These are phyloP conservation scores for Phymanthus crucifer DNA, from an alignment of 92 coral and sea anemone genomes.

Conservation along the genomic window DNA sequence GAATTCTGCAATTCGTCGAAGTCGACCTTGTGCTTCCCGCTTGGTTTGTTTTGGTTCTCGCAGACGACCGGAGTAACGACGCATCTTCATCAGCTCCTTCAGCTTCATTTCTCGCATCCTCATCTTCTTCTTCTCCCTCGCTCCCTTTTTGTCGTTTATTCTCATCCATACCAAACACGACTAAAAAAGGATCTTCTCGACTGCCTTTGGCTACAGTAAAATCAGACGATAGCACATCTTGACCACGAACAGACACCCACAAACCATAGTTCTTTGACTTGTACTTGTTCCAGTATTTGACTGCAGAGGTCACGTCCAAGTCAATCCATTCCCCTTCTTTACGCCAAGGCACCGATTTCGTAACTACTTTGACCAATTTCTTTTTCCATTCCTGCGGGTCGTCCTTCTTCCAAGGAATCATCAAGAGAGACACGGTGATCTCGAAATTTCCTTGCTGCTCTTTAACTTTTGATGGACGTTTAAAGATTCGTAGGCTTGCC, in stretches of 20 bases:
- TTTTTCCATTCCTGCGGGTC: conserved; percentile 68
- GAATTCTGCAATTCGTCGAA: conserved; percentile 59
- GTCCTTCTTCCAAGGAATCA: conserved; percentile 48
- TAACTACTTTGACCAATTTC: conserved; percentile 52
- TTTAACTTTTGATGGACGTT: conserved; percentile 76
- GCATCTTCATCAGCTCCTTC: conserved; percentile 13
- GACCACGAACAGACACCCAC: conserved; percentile 73
- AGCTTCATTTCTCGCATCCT: background rate
- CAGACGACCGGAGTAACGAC: too few species aligned
- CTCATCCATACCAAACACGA: conserved; percentile 65
- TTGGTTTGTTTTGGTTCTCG: too few species aligned
- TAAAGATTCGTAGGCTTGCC: conserved; percentile 82
- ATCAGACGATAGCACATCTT: conserved; percentile 65
- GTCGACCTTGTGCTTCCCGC: conserved; percentile 58
- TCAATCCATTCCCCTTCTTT: conserved; percentile 90
- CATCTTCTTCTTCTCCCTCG: conserved; percentile 29
- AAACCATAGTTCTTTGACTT: conserved; percentile 75
- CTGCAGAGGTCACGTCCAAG: conserved; percentile 83
- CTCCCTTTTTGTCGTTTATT: conserved; percentile 43
- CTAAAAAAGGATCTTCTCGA: conserved; percentile 87
- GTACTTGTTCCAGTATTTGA: conserved; percentile 72
- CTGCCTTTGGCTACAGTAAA: conserved; percentile 85
- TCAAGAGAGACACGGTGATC: conserved; percentile 69
- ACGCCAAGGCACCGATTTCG: conserved; percentile 64
- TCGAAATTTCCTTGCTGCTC: conserved; percentile 58